These are phyloP conservation scores for Drosophila murphyi DNA, from an alignment of 1,140 invertebrate species.

Conservation along the genomic window DNA sequence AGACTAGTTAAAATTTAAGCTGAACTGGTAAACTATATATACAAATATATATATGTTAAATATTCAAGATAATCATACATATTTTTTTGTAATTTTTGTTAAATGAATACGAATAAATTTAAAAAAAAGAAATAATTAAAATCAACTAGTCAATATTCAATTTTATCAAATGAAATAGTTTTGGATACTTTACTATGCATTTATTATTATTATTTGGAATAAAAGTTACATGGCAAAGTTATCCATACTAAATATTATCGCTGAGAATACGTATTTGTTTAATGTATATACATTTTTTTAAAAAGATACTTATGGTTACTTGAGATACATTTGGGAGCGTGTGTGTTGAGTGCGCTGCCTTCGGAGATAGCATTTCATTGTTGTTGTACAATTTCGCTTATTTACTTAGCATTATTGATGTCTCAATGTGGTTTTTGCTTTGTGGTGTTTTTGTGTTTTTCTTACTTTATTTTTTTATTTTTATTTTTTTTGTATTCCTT, in stretches of 20 bases:
- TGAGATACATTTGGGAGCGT: constrained; percentile 19
- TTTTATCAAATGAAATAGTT: too few relatives aligned
- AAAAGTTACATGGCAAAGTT: too few relatives aligned
- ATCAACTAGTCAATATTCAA: too few relatives aligned
- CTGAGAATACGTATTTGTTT: background rate
- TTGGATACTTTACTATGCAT: too few relatives aligned
- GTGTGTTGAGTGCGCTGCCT: constrained; percentile 9
- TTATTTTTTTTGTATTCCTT: constrained; percentile 13
- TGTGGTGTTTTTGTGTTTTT: background rate
- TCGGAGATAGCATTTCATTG: constrained; percentile 24
- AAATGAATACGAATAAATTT: background rate
- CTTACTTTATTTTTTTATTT: background rate
- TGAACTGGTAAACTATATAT: too few relatives aligned
- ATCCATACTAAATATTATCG: too few relatives aligned
- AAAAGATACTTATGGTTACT: constrained; percentile 1
- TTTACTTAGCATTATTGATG: constrained; percentile 47
- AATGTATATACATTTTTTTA: background rate
- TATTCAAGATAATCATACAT: background rate
- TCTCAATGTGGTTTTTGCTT: background rate
- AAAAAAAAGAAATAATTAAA: background rate
- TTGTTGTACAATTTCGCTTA: constrained; percentile 31
- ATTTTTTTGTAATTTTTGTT: background rate
- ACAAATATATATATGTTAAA: too few relatives aligned
- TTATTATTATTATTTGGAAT: too few relatives aligned
- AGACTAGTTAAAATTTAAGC: too few relatives aligned